Evolutionary conservation across 2,888 invertebrate species (phyloP).

Genomic region (Hylaea fasciaria): DNA sequence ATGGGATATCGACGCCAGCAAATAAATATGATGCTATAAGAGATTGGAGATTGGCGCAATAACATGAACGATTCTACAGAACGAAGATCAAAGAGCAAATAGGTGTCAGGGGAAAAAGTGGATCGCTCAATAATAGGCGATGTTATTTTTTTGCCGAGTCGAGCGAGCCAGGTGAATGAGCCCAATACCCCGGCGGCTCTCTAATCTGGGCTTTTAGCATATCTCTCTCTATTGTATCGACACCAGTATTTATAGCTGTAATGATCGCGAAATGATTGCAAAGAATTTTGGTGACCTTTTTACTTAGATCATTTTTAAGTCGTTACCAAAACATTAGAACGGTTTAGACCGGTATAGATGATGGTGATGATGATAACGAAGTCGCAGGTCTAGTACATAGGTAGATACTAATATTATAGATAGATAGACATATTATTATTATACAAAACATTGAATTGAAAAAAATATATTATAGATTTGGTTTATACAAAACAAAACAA

Average conservation of each 20-base stretch:
- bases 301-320: no score
- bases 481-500: neutral
- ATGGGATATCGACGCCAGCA: slow-evolving; percentile 28
- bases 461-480: neutral
- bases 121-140: slow-evolving; percentile 49
- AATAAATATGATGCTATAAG: slow-evolving; percentile 42
- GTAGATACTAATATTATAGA: no score
- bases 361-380: no score
- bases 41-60: slow-evolving; percentile 52
- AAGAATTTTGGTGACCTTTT: no score
- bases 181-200: slow-evolving; percentile 48
- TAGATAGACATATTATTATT: no score
- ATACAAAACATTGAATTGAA: no score
- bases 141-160: slow-evolving; percentile 31
- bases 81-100: slow-evolving; percentile 61
- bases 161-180: slow-evolving; percentile 50
- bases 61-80: slow-evolving; percentile 55
- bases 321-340: no score
- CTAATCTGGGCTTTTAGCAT: slow-evolving; percentile 48
- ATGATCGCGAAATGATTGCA: slow-evolving; percentile 1
- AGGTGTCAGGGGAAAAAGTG: slow-evolving; percentile 51
- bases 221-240: slow-evolving; percentile 37
- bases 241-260: slow-evolving; percentile 15
- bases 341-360: no score
- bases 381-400: no score